Percentiles rank a stretch among this genome's conserved stretches.
Evolutionary conservation across 92 coral and sea anemone genomes (phyloP).

Genomic region (Metridium senile): DNA sequence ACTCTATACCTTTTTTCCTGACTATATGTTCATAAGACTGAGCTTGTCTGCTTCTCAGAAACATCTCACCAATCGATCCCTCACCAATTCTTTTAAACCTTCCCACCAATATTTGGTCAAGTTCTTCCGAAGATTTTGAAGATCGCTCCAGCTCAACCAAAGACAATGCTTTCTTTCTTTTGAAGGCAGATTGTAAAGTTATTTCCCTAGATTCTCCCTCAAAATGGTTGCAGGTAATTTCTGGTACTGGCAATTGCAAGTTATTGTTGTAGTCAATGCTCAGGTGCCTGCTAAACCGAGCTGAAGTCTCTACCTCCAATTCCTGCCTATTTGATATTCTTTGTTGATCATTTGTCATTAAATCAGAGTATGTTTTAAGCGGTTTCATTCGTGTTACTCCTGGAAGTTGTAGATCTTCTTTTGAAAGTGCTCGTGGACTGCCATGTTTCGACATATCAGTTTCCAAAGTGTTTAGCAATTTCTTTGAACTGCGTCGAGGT

Average conservation of each 20-base stretch:
- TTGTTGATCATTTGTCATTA: not conserved
- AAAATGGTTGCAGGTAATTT: not conserved
- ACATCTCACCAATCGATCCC: conserved; percentile 10
- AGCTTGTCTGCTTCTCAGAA: conserved; percentile 1
- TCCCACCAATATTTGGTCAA: conserved; percentile 8
- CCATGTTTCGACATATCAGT: not conserved
- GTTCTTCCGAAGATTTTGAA: not conserved
- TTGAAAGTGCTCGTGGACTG: not conserved
- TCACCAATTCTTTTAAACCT: conserved; percentile 38
- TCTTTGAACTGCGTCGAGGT: not conserved
- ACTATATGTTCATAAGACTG: not conserved
- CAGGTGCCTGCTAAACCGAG: not conserved
- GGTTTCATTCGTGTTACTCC: not conserved
- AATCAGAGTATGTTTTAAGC: not conserved
- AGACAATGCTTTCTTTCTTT: not conserved
- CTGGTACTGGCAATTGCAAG: not conserved
- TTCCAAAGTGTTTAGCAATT: not conserved
- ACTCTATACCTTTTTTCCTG: not conserved
- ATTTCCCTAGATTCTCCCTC: not conserved
- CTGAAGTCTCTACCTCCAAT: too few species aligned
- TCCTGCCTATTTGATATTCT: not conserved
- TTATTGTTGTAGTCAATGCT: not conserved
- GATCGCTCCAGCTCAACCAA: conserved; percentile 6
- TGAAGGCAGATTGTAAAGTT: not conserved
- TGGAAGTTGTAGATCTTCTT: not conserved